phyloP scores from a whole-genome alignment of 2,113 vertebrate species.

The Dasyurus viverrinus region DNA sequence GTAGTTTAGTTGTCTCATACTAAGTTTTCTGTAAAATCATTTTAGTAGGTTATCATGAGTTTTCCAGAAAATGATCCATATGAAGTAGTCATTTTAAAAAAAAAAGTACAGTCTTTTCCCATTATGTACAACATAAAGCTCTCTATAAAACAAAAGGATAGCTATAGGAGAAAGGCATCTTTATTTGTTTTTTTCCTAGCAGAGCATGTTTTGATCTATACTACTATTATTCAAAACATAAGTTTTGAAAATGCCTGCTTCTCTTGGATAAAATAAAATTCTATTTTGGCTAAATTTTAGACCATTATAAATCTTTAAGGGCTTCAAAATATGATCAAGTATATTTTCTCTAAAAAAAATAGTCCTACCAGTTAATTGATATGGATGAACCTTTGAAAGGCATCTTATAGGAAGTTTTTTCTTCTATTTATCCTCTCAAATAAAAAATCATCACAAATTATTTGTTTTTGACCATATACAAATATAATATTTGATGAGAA shows the following conservation, averaged over 20 bases:
- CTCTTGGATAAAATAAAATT: not conserved
- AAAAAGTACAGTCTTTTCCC: not conserved
- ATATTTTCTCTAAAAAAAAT: slow-evolving; percentile 17
- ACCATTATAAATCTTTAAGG: slow-evolving; percentile 11
- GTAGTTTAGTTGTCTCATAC: no score
- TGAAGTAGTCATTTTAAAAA: not conserved
- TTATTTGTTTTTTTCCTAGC: slow-evolving; percentile 19
- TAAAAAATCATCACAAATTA: not conserved
- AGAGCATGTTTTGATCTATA: slow-evolving; percentile 21
- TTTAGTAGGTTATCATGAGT: no score
- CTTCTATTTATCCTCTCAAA: not conserved
- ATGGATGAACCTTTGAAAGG: not conserved
- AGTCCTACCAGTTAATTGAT: not conserved
- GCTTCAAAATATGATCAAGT: slow-evolving; percentile 21
- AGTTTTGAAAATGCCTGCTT: slow-evolving; percentile 48
- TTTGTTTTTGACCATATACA: not conserved
- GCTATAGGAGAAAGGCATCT: slow-evolving; percentile 17
- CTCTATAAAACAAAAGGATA: not conserved
- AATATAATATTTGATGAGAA: not conserved
- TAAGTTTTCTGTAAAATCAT: no score
- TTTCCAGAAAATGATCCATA: no score
- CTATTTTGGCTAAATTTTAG: slow-evolving; percentile 31
- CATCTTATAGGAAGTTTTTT: not conserved
- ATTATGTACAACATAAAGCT: not conserved
- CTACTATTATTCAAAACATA: slow-evolving; percentile 52